phyloP scores from a whole-genome alignment of 2,113 vertebrate species.

The Circaetus cinerascens region DNA sequence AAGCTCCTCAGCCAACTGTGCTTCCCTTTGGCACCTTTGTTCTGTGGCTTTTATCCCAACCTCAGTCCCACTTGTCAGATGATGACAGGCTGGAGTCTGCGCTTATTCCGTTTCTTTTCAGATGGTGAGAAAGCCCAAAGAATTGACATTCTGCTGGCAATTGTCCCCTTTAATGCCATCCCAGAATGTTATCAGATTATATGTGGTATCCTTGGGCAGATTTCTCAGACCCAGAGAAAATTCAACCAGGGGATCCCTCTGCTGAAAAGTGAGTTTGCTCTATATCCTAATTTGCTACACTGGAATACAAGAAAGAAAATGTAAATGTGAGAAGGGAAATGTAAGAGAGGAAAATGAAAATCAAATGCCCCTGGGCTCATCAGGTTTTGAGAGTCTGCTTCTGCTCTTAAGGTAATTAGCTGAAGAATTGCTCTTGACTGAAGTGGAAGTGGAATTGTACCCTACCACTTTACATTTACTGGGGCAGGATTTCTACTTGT shows the following conservation, averaged over 20 bases:
- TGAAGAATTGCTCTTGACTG: neutral
- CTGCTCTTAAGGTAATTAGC: slow-evolving; percentile 12
- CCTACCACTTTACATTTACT: neutral
- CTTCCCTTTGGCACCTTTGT: slow-evolving; percentile 40
- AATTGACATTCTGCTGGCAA: slow-evolving; percentile 33
- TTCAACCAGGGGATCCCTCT: neutral
- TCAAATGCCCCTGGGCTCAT: neutral
- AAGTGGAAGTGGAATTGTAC: neutral
- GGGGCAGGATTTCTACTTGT: neutral
- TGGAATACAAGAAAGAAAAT: neutral
- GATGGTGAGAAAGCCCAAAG: slow-evolving; percentile 17
- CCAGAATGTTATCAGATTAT: slow-evolving; percentile 16
- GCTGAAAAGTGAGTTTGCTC: neutral
- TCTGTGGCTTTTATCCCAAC: slow-evolving; percentile 17
- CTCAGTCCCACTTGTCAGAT: neutral
- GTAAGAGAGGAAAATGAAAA: slow-evolving; percentile 3
- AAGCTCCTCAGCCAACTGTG: neutral
- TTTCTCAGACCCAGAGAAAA: neutral
- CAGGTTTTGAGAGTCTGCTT: neutral
- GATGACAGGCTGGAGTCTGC: slow-evolving; percentile 18
- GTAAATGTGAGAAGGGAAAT: neutral
- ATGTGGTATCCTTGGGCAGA: neutral
- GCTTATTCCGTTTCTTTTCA: slow-evolving; percentile 19
- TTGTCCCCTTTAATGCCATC: slow-evolving; percentile 11
- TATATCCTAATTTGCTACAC: neutral